phyloP scores from a whole-genome alignment of 2,888 invertebrate genomes.

The Masnerella sp. region DNA sequence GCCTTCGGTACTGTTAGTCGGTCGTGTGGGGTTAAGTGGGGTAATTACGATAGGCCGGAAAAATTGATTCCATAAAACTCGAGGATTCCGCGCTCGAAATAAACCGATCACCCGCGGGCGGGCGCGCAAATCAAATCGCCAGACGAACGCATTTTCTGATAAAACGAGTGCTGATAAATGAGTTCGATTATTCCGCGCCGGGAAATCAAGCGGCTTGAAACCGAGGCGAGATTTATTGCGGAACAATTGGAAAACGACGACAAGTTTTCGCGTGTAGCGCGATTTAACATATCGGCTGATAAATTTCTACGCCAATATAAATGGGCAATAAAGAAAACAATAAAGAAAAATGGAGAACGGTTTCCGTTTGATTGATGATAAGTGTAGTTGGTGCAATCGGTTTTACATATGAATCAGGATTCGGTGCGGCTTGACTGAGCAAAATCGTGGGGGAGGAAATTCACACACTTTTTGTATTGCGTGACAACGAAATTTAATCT shows the following conservation, averaged over 20 bases:
- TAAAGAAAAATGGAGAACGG: background rate
- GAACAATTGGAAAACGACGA: conserved; percentile 19
- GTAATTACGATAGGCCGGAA: no score
- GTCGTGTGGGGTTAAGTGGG: background rate
- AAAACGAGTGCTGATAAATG: conserved; percentile 12
- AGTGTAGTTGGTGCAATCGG: background rate
- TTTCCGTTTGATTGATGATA: background rate
- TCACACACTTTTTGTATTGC: conserved; percentile 9
- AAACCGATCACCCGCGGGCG: no score
- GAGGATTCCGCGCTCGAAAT: no score
- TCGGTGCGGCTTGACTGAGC: background rate
- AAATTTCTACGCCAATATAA: background rate
- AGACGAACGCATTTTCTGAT: conserved; percentile 1
- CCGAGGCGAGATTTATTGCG: conserved; percentile 7
- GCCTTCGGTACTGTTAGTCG: conserved; percentile 10
- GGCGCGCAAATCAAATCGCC: no score
- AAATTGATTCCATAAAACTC: no score
- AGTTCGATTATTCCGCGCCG: conserved; percentile 13
- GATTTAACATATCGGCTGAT: conserved; percentile 5
- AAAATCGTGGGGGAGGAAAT: background rate
- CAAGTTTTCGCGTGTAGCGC: conserved; percentile 12
- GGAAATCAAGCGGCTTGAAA: conserved; percentile 2
- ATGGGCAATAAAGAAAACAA: no score
- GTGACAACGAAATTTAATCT: conserved; percentile 27
- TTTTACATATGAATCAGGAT: background rate